A percentile compares a stretch with the other conserved stretches of the same genome.
phyloP scores from a whole-genome alignment of 1,140 invertebrate genomes.

The Palaemon carinicauda region DNA sequence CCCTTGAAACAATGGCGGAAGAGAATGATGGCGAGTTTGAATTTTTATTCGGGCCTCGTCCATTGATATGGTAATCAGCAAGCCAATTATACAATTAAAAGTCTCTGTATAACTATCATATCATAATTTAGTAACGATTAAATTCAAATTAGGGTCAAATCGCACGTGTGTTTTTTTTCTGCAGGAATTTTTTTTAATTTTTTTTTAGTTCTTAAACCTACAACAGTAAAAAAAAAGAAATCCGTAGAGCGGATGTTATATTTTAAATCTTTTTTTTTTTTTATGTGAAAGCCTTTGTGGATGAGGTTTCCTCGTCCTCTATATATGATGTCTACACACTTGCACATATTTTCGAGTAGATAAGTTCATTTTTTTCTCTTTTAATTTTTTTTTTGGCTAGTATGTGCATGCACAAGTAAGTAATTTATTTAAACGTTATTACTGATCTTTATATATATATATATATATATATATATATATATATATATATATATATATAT shows the following conservation, averaged over 20 bases:
- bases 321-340: no score
- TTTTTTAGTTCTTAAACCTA: no score
- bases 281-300: no score
- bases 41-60: background rate
- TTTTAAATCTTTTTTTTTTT: no score
- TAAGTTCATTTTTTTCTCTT: no score
- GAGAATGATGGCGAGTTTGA: slow-evolving; percentile 11
- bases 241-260: background rate
- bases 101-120: background rate
- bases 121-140: no score
- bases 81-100: slow-evolving; percentile 40
- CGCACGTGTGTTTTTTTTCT: background rate
- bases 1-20: slow-evolving; percentile 23
- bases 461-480: background rate
- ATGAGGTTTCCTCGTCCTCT: no score
- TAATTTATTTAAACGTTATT: background rate
- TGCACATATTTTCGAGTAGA: no score
- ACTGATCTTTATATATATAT: background rate
- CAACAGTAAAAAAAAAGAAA: no score
- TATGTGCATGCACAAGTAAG: no score
- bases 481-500: background rate
- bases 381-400: no score
- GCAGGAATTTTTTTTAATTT: no score
- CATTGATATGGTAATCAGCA: slow-evolving; percentile 40
- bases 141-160: background rate